These are phyloP conservation scores for Diploscapter pachys DNA, from an alignment of 1,140 invertebrate genomes.

Conservation along the genomic window DNA sequence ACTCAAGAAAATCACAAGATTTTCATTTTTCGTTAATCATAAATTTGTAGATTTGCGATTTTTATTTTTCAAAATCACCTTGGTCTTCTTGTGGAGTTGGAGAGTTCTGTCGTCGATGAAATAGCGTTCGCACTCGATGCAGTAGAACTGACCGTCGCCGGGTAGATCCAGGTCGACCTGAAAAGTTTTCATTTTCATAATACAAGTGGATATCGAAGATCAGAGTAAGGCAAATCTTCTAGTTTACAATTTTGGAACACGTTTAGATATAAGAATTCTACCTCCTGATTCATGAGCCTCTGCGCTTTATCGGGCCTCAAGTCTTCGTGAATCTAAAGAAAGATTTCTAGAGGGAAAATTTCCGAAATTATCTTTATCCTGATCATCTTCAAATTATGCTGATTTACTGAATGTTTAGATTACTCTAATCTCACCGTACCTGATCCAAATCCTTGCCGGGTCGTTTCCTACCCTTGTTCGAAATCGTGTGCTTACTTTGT, in stretches of 20 bases:
- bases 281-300: constrained; percentile 50
- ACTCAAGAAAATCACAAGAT: too few relatives aligned
- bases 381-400: too few relatives aligned
- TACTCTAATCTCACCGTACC: neutral
- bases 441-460: constrained; percentile 63
- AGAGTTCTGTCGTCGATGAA: constrained; percentile 42
- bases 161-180: constrained; percentile 61
- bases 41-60: too few relatives aligned
- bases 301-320: constrained; percentile 60
- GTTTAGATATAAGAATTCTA: neutral
- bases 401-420: too few relatives aligned
- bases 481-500: constrained; percentile 45
- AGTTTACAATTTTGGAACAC: too few relatives aligned
- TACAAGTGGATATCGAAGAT: too few relatives aligned
- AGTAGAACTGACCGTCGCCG: constrained; percentile 63
- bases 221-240: too few relatives aligned
- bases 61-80: constrained; percentile 28
- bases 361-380: too few relatives aligned
- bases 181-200: neutral
- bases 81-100: constrained; percentile 44
- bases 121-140: constrained; percentile 61
- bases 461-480: constrained; percentile 57
- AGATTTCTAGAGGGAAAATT: too few relatives aligned
- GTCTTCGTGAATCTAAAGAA: constrained; percentile 60
- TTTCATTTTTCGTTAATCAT: too few relatives aligned